Base-by-base conservation (phyloP, 2,797 vertebrate species). In the Syngnathus rostellatus region DNA sequence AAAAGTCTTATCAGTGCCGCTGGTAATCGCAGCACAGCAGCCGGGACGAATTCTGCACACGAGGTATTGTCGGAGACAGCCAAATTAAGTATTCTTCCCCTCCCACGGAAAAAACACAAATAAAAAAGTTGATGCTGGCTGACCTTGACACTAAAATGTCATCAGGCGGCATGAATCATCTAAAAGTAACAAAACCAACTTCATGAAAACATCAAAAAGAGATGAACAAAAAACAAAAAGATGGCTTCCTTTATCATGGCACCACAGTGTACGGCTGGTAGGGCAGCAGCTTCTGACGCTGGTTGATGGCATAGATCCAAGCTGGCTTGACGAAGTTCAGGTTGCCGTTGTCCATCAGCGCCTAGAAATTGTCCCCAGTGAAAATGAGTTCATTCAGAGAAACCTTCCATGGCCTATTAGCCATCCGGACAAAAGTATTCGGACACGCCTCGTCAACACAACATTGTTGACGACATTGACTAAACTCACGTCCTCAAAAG, bases 251-350 rank as follows among this genome's bases (percentile, higher is more conserved):
- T 14, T 25, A 61, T 91, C 84, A 91, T 11, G 94, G 94, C 11
- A 94, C 94, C 3, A 96, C 95, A 0, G 93, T 87, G 38, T 92
- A 94, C 0, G 93, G 94, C 77, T 97, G 95, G 62, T 96, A 91
- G 5, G 94, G 95, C 61, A 97, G 85, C 66, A 93, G 71, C 78
- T 89, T 94, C 68, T 93, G 94, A 6, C 92, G 89, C 46, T 94
- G 89, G 2, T 90, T 95, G 80, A 95, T 94, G 9, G 89, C 88
- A 67, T 93, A 94, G 79, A 96, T 94, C 94, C 94, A 96, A 0
- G 91, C 77, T 0, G 94, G 94, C 43, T 93, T 94, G 59, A 97
- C 94, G 14, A 96, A 95, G 53, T 92, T 93, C 77, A 96, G 83
- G 67, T 86, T 92, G 50, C 86, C 77, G 59, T 96, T 95, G 53